A percentile compares a stretch with the other conserved stretches of the same genome.
phyloP scores from a whole-genome alignment of 1,140 invertebrate genomes.

The Drosophila kikkawai region DNA sequence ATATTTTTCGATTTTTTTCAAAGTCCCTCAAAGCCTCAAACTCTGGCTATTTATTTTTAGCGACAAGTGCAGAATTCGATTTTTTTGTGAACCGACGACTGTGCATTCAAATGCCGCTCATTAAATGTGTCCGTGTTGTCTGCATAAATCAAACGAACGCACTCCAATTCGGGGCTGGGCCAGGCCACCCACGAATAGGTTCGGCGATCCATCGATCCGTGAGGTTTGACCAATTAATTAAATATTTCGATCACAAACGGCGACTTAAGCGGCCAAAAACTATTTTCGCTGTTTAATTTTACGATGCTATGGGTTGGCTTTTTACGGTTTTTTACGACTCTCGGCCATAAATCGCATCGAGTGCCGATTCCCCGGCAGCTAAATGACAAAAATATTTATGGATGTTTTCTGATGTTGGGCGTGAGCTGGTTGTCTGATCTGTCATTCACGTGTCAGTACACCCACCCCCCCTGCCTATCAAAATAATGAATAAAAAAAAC shows the following conservation, averaged over 20 bases:
- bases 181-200: constrained; percentile 67
- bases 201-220: constrained; percentile 25
- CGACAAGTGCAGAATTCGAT: constrained; percentile 56
- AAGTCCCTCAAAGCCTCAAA: not conserved
- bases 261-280: constrained; percentile 67
- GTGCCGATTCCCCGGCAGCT: constrained; percentile 34
- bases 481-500: not conserved
- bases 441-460: constrained; percentile 48
- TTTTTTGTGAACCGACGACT: constrained; percentile 22
- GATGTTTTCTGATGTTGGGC: constrained; percentile 70
- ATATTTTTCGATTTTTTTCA: not conserved
- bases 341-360: constrained; percentile 65
- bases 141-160: constrained; percentile 75
- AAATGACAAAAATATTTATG: constrained; percentile 82
- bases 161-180: constrained; percentile 30
- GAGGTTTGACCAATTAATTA: constrained; percentile 69
- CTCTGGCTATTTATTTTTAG: constrained; percentile 53
- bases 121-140: constrained; percentile 62
- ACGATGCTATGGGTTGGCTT: constrained; percentile 51
- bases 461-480: not conserved
- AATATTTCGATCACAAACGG: constrained; percentile 68
- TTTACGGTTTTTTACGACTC: constrained; percentile 76
- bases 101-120: constrained; percentile 74
- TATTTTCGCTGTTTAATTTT: constrained; percentile 77
- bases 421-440: constrained; percentile 72